Conservation (phyloP, 1,140 invertebrate species). For the Camponotus pennsylvanicus region DNA sequence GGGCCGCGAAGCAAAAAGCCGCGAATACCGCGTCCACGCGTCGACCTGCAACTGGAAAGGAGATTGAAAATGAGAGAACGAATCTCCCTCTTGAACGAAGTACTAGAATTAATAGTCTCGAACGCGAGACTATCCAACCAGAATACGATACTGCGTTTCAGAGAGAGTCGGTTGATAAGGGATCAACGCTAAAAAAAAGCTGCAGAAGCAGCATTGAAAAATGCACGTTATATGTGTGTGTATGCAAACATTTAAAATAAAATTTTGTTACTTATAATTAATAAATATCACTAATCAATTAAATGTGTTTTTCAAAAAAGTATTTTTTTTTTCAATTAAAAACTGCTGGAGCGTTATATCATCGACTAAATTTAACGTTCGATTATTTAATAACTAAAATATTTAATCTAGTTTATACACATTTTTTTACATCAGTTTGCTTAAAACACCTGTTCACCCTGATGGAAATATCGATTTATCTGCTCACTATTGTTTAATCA, state of each 20-base stretch:
- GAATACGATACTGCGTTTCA: conserved; percentile 17
- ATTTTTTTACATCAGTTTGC: not conserved
- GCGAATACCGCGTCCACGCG: conserved; percentile 18
- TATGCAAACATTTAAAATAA: conserved; percentile 2
- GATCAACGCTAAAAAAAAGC: conserved; percentile 6
- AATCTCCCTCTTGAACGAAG: conserved; percentile 13
- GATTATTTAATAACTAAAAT: not conserved
- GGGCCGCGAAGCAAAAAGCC: conserved; percentile 61
- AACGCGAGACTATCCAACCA: conserved; percentile 24
- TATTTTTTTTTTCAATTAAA: conserved; percentile 6
- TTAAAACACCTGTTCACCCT: not conserved
- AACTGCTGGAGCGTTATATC: not conserved
- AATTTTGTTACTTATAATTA: not conserved
- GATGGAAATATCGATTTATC: not conserved
- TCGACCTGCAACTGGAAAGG: conserved; percentile 22
- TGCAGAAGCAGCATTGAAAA: not conserved
- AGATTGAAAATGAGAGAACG: conserved; percentile 66
- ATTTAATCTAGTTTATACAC: not conserved
- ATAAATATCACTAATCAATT: not conserved
- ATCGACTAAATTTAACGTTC: not conserved
- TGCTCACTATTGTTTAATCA: not conserved
- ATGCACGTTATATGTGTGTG: too few relatives aligned
- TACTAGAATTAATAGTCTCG: conserved; percentile 55
- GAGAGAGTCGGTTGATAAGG: not conserved
- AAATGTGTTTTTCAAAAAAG: not conserved